Base-by-base conservation (phyloP, 2,113 vertebrate genomes). In the Mungos mungo region DNA sequence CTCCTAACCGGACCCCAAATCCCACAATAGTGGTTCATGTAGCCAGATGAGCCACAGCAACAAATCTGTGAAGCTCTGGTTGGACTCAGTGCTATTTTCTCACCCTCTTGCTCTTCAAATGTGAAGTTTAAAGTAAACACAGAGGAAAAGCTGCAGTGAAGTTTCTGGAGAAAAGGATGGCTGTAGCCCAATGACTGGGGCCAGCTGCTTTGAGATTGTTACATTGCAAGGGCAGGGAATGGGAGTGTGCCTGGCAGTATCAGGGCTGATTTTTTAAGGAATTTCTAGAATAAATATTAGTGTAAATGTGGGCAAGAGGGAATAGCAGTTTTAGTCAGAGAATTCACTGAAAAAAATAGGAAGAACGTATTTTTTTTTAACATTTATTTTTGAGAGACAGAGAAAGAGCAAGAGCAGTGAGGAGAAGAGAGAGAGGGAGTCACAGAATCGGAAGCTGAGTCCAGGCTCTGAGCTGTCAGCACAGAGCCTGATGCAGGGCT, bases 261-360 rank as follows among this genome's bases (percentile, higher is more conserved):
- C 96, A 93, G 27, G 10, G 69, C 86, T 96, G 76, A 96, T 77
- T 86, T 77, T 81, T 97, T 92, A 18, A 96, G 93, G 80, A 95
- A 97, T 90, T 97, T 97, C 94, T 95, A 96, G 66, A 90, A 81
- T 83, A 96, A 95, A 81, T 82, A 82, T 82, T 60, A 96, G 95
- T 11, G 94, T 68, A 23, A 74, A n/a, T 95, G 63, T 84, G 38
- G 60, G 45, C 66, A 69, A 88, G 77, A 90, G 77, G 81, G 88
- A 95, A 96, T 31, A 33, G 52, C 11, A 85, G 65, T 74, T 72
- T 69, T 52, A 72, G 68, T 60, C 91, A 87, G 21, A 80, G n/a
- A 4, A 12, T 9, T 87, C 68, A 47, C 15, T 82, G 33, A 69
- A 11, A 96, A 90, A 50, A 87, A 19, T 57, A 38, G 41, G 9